Evolutionary conservation across 1,140 invertebrate genomes (phyloP).

Genomic region (Holcopasites calliopsidis): DNA sequence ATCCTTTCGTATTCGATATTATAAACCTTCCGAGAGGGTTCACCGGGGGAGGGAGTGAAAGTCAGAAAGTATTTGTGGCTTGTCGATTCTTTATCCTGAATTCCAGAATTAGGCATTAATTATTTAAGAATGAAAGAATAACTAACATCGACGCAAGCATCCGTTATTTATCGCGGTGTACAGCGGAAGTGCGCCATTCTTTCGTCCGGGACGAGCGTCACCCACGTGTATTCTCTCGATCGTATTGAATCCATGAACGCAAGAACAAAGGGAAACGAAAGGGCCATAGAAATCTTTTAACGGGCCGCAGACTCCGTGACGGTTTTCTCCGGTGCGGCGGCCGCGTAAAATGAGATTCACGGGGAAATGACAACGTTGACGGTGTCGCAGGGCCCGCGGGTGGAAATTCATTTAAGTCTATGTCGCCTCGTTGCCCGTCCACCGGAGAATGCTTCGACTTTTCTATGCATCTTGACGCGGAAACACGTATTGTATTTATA

Average conservation of each 20-base stretch:
- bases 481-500: constrained; percentile 60
- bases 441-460: constrained; percentile 7
- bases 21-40: too few relatives aligned
- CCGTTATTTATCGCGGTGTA: too few relatives aligned
- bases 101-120: too few relatives aligned
- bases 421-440: constrained; percentile 23
- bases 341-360: constrained; percentile 26
- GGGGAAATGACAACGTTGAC: constrained; percentile 21
- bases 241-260: too few relatives aligned
- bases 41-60: too few relatives aligned
- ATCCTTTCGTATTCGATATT: constrained; percentile 8
- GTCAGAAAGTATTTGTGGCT: too few relatives aligned
- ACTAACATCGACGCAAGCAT: too few relatives aligned
- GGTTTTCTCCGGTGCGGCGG: neutral
- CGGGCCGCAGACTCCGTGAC: neutral
- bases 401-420: constrained; percentile 52
- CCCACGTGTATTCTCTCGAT: too few relatives aligned
- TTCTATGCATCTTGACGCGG: constrained; percentile 47
- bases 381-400: constrained; percentile 8
- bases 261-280: neutral
- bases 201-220: too few relatives aligned
- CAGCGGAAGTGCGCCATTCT: too few relatives aligned
- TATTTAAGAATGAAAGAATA: too few relatives aligned
- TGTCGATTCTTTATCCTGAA: too few relatives aligned
- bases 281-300: neutral